These are phyloP conservation scores for Eupithecia abbreviata DNA, from an alignment of 2,888 invertebrate genomes.

Conservation along the genomic window DNA sequence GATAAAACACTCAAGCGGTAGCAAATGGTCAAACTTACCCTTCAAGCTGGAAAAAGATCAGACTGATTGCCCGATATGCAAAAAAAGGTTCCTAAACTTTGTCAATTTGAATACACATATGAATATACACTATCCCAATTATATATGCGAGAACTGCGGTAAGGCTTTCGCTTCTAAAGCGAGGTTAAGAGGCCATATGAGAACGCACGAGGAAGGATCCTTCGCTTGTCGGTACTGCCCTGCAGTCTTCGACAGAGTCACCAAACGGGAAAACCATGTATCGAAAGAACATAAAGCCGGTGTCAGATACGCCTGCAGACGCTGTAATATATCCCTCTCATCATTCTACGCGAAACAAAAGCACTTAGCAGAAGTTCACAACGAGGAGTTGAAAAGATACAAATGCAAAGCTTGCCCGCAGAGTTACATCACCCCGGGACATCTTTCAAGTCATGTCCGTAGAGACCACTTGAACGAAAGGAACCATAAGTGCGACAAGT, in stretches of 20 bases:
- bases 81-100: slow-evolving; percentile 72
- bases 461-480: slow-evolving; percentile 76
- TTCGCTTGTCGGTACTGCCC: slow-evolving; percentile 73
- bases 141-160: slow-evolving; percentile 80
- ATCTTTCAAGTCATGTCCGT: slow-evolving; percentile 73
- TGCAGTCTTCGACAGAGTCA: slow-evolving; percentile 71
- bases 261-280: slow-evolving; percentile 75
- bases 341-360: slow-evolving; percentile 78
- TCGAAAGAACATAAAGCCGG: slow-evolving; percentile 78
- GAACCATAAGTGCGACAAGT: slow-evolving; percentile 80
- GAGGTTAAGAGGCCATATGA: slow-evolving; percentile 76
- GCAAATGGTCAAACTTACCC: slow-evolving; percentile 68
- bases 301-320: slow-evolving; percentile 71
- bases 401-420: slow-evolving; percentile 78
- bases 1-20: slow-evolving; percentile 49
- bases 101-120: slow-evolving; percentile 79
- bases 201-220: slow-evolving; percentile 79
- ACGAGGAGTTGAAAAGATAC: slow-evolving; percentile 75
- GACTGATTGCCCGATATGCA: slow-evolving; percentile 73
- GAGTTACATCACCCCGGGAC: slow-evolving; percentile 78
- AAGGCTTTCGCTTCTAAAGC: slow-evolving; percentile 82
- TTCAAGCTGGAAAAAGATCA: slow-evolving; percentile 78
- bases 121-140: slow-evolving; percentile 80
- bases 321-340: slow-evolving; percentile 70
- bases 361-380: slow-evolving; percentile 75